A percentile compares a stretch with the other conserved stretches of the same genome.
Evolutionary conservation across 2,797 vertebrate species (phyloP).

Genomic region (Falco novaeseelandiae): DNA sequence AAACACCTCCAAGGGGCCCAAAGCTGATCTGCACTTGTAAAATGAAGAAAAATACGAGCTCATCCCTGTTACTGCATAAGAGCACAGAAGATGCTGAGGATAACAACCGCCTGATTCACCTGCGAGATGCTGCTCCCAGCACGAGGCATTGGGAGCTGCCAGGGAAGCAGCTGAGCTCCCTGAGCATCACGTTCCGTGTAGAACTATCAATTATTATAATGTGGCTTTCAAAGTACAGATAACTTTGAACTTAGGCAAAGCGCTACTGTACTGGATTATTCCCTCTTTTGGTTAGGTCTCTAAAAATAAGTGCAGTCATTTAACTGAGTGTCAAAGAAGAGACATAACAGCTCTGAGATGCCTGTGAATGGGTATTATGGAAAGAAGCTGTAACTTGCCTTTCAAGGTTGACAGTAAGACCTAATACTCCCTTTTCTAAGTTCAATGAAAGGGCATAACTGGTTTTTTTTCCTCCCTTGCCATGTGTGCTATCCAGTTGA

Average conservation of each 20-base stretch:
- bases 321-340: neutral
- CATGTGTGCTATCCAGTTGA: neutral
- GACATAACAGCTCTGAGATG: neutral
- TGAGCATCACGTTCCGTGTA: neutral
- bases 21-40: neutral
- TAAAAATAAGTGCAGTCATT: neutral
- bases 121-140: neutral
- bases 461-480: neutral
- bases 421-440: neutral
- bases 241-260: neutral
- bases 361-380: neutral
- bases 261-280: neutral
- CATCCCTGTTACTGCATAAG: neutral
- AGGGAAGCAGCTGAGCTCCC: neutral
- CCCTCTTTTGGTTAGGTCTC: neutral
- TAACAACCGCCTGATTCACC: neutral
- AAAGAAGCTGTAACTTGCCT: neutral
- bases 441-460: neutral
- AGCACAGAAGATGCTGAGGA: accelerated
- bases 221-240: neutral
- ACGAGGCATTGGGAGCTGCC: neutral
- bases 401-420: neutral
- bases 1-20: neutral
- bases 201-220: neutral
- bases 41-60: neutral